Conservation (phyloP, 1,140 invertebrate species). For the Gonatopus flavifemur region DNA sequence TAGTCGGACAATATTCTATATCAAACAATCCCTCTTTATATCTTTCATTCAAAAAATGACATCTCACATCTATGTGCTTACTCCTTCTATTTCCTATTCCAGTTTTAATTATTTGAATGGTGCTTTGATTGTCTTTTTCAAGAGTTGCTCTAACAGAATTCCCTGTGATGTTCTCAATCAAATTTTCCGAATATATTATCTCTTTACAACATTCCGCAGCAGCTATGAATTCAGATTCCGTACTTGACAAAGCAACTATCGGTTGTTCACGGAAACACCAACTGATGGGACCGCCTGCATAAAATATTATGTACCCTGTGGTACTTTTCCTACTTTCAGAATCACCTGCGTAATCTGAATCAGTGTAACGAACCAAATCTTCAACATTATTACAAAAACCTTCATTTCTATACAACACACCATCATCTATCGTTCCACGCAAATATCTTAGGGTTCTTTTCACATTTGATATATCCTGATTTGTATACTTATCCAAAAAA, state of each 20-base stretch:
- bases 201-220: conserved; percentile 7
- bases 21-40: conserved; percentile 20
- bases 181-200: conserved; percentile 2
- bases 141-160: conserved; percentile 7
- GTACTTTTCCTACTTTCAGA: conserved; percentile 25
- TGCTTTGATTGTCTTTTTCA: conserved; percentile 19
- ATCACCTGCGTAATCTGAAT: conserved; percentile 27
- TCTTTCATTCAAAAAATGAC: conserved; percentile 24
- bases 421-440: neutral
- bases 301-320: conserved; percentile 32
- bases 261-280: conserved; percentile 43
- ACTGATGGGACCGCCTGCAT: conserved; percentile 24
- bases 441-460: conserved; percentile 26
- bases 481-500: neutral
- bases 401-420: neutral
- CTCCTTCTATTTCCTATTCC: conserved; percentile 16
- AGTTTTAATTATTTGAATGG: conserved; percentile 24
- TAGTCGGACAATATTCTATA: conserved; percentile 27
- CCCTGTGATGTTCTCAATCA: conserved; percentile 3
- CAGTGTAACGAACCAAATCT: conserved; percentile 20
- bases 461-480: neutral
- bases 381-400: neutral
- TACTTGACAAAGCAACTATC: conserved; percentile 42
- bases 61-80: conserved; percentile 34
- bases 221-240: conserved; percentile 42